Evolutionary conservation across 92 coral and sea anemone species (phyloP).

Genomic region (Plumapathes pennacea): DNA sequence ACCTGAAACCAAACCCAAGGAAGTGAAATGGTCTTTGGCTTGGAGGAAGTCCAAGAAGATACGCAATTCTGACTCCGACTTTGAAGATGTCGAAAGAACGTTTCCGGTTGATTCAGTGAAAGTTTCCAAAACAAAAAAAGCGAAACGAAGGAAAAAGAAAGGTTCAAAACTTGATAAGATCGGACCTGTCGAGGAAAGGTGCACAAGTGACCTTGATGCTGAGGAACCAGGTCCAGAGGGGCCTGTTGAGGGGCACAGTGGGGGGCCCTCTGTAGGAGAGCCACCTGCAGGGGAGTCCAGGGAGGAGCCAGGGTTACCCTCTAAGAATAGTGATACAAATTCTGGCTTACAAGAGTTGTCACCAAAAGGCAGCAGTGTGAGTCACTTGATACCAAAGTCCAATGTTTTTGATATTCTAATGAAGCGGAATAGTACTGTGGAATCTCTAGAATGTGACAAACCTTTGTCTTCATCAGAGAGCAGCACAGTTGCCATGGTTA

Average conservation of each 20-base stretch:
- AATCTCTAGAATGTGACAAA: no score
- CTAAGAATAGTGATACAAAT: no score
- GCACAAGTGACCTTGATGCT: neutral
- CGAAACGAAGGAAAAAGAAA: neutral
- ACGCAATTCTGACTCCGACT: constrained; percentile 31
- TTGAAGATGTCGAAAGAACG: constrained; percentile 23
- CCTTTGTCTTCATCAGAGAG: no score
- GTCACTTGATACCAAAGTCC: neutral
- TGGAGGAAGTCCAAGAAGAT: constrained; percentile 32
- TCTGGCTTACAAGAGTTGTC: no score
- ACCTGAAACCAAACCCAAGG: constrained; percentile 5
- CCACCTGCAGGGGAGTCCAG: no score
- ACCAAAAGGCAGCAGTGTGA: neutral
- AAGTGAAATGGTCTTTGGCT: constrained; percentile 46
- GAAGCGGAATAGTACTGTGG: constrained; percentile 3
- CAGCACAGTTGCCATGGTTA: no score
- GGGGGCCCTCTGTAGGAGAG: no score
- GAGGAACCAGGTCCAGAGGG: neutral
- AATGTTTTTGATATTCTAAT: constrained; percentile 28
- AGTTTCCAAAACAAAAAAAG: constrained; percentile 1
- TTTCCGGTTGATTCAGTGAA: neutral
- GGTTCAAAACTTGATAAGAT: constrained; percentile 3
- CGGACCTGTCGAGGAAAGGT: neutral
- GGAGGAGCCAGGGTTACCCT: no score
- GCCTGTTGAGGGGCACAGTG: no score